Conservation (phyloP, 1,140 invertebrate species). For the Hycleus cichorii region DNA sequence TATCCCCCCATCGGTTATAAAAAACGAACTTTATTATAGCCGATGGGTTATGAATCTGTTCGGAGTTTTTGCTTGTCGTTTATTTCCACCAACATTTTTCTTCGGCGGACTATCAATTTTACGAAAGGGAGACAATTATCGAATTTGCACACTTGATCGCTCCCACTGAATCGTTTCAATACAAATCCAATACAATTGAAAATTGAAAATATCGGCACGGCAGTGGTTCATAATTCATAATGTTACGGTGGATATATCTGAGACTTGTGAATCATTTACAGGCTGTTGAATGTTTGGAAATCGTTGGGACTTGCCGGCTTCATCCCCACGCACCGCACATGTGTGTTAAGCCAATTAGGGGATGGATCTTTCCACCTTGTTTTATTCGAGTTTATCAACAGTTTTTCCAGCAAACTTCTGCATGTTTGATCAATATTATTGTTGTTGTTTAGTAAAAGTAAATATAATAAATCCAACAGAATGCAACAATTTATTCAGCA, state of each 20-base stretch:
- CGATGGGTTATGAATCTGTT: no score
- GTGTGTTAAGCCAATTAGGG: no score
- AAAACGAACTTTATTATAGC: no score
- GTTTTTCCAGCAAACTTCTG: no score
- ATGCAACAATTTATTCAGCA: background rate
- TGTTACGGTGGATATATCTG: constrained; percentile 20
- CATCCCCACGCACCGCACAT: no score
- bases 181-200: constrained; percentile 25
- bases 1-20: no score
- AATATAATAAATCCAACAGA: background rate
- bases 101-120: background rate
- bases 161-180: constrained; percentile 14
- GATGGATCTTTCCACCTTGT: no score
- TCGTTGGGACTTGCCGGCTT: constrained; percentile 17
- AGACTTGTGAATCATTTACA: constrained; percentile 26
- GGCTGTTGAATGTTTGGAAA: constrained; percentile 22
- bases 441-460: background rate
- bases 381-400: background rate
- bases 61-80: no score
- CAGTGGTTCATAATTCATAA: constrained; percentile 23
- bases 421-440: no score
- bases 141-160: background rate
- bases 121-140: background rate
- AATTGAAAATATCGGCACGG: constrained; percentile 13
- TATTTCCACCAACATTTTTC: no score